These are phyloP conservation scores for Percopsis transmontana DNA, from an alignment of 2,113 vertebrate genomes.

Conservation along the genomic window DNA sequence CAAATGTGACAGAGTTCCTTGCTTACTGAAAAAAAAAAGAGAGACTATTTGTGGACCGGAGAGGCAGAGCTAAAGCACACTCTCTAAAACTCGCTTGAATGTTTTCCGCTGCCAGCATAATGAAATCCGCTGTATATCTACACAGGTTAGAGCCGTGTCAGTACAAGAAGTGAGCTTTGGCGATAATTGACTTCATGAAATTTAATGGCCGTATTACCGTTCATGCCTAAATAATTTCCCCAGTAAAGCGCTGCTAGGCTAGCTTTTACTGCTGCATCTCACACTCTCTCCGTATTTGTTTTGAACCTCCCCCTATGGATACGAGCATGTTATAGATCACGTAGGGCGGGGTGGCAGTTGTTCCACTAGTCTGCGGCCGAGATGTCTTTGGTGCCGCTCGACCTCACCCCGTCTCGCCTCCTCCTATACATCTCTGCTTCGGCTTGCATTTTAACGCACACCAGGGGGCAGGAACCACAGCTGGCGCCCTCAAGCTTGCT, in stretches of 20 bases:
- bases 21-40: constrained; percentile 5
- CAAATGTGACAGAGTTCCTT: constrained; percentile 10
- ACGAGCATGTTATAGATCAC: constrained; percentile 20
- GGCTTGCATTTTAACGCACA: constrained; percentile 31
- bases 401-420: background rate
- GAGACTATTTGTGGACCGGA: constrained; percentile 10
- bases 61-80: constrained; percentile 27
- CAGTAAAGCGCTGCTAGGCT: constrained; percentile 45
- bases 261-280: constrained; percentile 45
- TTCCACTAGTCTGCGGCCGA: constrained; percentile 14
- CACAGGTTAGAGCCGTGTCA: constrained; percentile 58
- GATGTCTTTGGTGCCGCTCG: background rate
- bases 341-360: background rate
- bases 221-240: constrained; percentile 67
- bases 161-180: constrained; percentile 59
- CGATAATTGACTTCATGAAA: constrained; percentile 71
- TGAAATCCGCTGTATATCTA: constrained; percentile 54
- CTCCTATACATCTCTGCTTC: constrained; percentile 8
- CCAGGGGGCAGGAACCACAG: constrained; percentile 41
- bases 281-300: constrained; percentile 39
- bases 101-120: constrained; percentile 37
- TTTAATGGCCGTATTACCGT: constrained; percentile 66
- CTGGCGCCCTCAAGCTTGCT: constrained; percentile 57
- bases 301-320: constrained; percentile 19
- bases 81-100: constrained; percentile 29